Base-by-base conservation (phyloP, 2,113 vertebrate genomes). In the Amphiprion ocellaris region DNA sequence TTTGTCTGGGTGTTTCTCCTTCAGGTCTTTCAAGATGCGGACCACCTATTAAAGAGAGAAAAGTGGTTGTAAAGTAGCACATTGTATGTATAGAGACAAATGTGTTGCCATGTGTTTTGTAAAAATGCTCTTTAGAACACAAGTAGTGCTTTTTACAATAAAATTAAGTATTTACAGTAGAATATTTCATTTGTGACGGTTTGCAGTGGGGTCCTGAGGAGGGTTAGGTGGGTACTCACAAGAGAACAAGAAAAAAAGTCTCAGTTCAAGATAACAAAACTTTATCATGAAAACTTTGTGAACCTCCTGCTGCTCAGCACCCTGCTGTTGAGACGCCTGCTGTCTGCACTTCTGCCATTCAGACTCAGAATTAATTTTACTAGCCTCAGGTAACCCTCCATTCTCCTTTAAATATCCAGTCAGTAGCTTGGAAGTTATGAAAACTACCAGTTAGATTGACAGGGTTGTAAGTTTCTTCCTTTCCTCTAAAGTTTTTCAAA, bases 1-100 rank as follows among this genome's bases (percentile, higher is more conserved):
- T 85, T 96, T 97, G 79, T 98, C 96, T 0, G 98, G 98, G 81
- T 99, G 94, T 78, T 97, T 98, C 88, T 96, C 95, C 88, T 97
- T 96, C 5, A 99, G 92, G 37, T 99, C 97, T 73, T 98, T 98
- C 4, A 99, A 84, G 87, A 97, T 97, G 53, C 95, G 96, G 61
- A 98, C 96, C 66, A 97, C 89, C 95, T 95, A 0, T 46, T 10
- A 49, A 70, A 63, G 6, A 74, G 9, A 63, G 11, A 11, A 62
- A 47, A 68, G 0, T 0, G 7, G 15, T 21, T 59, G n/a, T 60
- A 16, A 78, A 30, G 28, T 28, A 24, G 24, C 1, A 3, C 2
- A 54, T 1, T 5, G 15, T 26, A 15, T 41, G 41, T 3, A 30
- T 9, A 50, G 12, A 56, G 1, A 55, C 21, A 10, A 7, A 1